Evolutionary conservation across 1,140 invertebrate genomes (phyloP), one percentile per base, ranked within the genome.

Genomic region (Trissolcus basalis): DNA sequence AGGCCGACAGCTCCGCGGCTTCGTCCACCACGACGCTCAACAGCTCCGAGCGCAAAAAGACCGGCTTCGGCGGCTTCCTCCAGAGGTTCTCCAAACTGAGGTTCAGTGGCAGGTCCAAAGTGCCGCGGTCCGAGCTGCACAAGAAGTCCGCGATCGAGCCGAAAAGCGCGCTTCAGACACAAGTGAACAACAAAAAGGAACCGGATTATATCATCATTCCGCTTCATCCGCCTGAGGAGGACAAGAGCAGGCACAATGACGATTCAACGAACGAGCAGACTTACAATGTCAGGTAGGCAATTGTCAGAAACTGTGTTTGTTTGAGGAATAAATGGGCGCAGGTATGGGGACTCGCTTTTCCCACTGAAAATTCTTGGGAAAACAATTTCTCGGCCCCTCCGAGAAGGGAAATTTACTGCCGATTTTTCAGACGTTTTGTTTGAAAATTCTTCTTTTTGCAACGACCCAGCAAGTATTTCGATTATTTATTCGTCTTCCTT

Each of bases 31-130:
- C 36, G 44, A 51, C 74, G 39, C 63, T 69, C 70, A 51, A 36
- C 35, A 11, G 74, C 44, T 68, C 41, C 7, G 85, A 86, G 54
- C 81, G 85, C 12, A 87, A 87, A 36, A 88, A 88, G 60, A 76
- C 81, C 13, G 86, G 88, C 0, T 77, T 90, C 15, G 89, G 89
- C 12, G 89, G 89, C 4, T 90, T 90, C 49, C 84, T 90, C 7
- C 89, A 90, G 63, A 78, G 90, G 15, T 90, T 90, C 61, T 90
- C 89, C 16, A 85, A 85, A 43, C 69, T 89, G 8, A 78, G 90
- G 27, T 86, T 90, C 60, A 89, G 88, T 77, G 89, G 89, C 36
- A 77, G 88, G 16, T 84, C 85, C 0, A 87, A 88, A 77, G 85
- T 87, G 47, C 86, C 86, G 74, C 77, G 86, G 2, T 85, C 84